Evolutionary conservation across 2,113 vertebrate species (phyloP).

Genomic region (Eolophus roseicapilla): DNA sequence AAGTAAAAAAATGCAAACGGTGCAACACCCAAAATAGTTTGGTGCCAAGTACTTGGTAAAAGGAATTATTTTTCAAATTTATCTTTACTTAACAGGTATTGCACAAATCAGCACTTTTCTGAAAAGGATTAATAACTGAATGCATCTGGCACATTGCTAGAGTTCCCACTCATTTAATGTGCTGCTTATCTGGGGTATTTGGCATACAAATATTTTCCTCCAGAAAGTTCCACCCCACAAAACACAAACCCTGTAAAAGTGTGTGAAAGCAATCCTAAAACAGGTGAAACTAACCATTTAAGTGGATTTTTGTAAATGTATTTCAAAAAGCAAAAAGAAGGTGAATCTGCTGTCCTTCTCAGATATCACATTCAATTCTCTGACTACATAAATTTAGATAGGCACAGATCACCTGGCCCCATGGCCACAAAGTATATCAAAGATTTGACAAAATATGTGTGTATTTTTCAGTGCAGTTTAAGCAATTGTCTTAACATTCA

Average conservation of each 20-base stretch:
- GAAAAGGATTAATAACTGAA: neutral
- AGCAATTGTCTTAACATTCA: neutral
- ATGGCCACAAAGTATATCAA: rapidly evolving
- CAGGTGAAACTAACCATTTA: neutral
- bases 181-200: neutral
- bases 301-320: neutral
- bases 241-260: rapidly evolving
- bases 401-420: neutral
- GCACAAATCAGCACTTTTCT: neutral
- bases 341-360: neutral
- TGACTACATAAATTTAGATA: neutral
- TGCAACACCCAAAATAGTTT: rapidly evolving
- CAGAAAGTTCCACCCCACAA: neutral
- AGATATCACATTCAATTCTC: neutral
- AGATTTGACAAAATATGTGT: rapidly evolving
- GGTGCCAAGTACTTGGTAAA: neutral
- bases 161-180: neutral
- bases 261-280: neutral
- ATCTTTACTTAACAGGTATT: neutral
- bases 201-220: neutral
- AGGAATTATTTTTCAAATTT: neutral
- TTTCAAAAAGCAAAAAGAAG: neutral
- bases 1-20: rapidly evolving
- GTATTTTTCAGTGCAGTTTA: neutral
- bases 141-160: neutral